Evolutionary conservation across 2,113 vertebrate species (phyloP), one percentile per base, ranked within the genome.

Genomic region (Trogon surrucura): DNA sequence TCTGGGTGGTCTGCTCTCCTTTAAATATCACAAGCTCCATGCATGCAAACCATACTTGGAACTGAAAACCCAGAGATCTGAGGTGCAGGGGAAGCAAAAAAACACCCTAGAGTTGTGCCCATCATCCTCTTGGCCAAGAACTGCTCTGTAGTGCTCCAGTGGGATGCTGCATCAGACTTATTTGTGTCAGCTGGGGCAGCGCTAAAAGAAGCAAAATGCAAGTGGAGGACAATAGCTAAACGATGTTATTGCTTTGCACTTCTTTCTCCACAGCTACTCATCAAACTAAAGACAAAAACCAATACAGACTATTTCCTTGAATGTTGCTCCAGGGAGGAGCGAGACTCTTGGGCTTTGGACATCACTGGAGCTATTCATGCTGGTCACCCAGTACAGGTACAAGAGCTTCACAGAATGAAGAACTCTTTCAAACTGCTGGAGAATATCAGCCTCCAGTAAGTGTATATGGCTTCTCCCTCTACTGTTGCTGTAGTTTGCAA

Each of bases 331-430:
- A 98, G 99, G 78, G 99, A 99, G 93, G 98, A 99, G 89, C 97
- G 99, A 60, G 99, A 99, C 6, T 98, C 98, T 30, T 99, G 99
- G 99, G 99, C 99, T 36, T 97, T 97, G 18, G 98, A 98, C 95
- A 99, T 99, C 95, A 98, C 97, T 2, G 98, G 98, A 5, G 98
- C 98, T 4, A 98, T 98, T 83, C 97, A 98, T 11, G 98, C 98
- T 27, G 98, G 99, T 84, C 95, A 94, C 73, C 93, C 96, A 0
- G 84, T 89, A 8, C 98, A 97, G 62, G 95, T 97, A 10, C 97
- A 97, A 62, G 96, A 92, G 51, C 85, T 97, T 41, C 97, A 97
- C 56, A 60, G 95, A 23, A 89, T 97, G 60, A 94, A 96, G 16
- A 97, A 97, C 90, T 98, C 92, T 75, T 98, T 99, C 93, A 97